Conservation (phyloP, 2,797 vertebrate species). For the Pristis pectinata region DNA sequence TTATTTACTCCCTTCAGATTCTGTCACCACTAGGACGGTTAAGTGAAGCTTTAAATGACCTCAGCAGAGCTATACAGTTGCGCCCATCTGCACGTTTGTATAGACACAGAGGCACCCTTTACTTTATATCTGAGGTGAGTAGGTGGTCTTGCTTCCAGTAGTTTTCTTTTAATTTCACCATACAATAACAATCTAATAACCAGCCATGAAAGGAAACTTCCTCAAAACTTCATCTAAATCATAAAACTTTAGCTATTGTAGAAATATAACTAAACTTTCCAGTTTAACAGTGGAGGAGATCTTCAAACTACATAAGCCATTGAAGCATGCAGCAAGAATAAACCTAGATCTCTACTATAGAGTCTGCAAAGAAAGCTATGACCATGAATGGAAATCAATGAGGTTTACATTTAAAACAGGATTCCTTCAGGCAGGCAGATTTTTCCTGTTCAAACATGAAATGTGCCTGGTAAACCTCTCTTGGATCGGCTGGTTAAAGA, state of each 20-base stretch:
- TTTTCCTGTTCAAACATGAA: not conserved
- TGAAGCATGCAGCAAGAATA: not conserved
- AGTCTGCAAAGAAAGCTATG: not conserved
- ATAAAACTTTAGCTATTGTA: not conserved
- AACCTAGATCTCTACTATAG: not conserved
- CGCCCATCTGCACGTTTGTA: conserved; percentile 89
- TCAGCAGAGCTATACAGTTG: conserved; percentile 90
- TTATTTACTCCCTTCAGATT: conserved; percentile 63
- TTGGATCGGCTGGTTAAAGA: not conserved
- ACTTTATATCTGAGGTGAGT: conserved; percentile 94
- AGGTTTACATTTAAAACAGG: not conserved
- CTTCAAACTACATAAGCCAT: not conserved
- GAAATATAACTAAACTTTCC: not conserved
- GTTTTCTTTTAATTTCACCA: conserved; percentile 27
- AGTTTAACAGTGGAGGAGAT: not conserved
- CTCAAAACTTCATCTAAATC: not conserved
- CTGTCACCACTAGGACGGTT: conserved; percentile 88
- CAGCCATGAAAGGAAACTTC: not conserved
- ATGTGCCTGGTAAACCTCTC: not conserved
- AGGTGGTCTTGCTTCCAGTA: not conserved
- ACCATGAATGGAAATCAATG: not conserved
- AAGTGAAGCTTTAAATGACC: conserved; percentile 86
- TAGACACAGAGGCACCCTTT: conserved; percentile 83
- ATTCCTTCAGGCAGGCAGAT: not conserved
- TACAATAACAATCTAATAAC: not conserved